Conservation (phyloP, 2,797 vertebrate species). For the Caiman crocodilus region DNA sequence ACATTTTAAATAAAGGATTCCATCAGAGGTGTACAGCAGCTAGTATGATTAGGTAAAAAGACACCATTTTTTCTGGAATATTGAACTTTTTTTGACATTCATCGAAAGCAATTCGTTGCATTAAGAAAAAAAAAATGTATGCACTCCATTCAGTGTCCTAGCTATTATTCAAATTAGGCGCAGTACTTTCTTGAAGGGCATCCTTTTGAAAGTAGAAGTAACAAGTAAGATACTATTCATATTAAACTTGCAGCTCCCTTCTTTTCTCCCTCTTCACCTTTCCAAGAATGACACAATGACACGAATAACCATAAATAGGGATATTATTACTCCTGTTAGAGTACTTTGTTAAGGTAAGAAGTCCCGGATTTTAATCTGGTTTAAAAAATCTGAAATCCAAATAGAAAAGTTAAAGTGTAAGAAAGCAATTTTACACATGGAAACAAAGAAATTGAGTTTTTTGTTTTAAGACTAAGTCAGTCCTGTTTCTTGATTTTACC, state of each 20-base stretch:
- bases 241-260: background rate
- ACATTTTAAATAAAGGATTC: conserved; percentile 29
- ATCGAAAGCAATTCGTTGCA: background rate
- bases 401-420: background rate
- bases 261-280: background rate
- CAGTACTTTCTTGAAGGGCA: background rate
- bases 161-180: background rate
- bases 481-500: background rate
- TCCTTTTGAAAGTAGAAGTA: background rate
- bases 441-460: too few relatives aligned
- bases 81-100: conserved; percentile 11
- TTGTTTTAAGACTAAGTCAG: too few relatives aligned
- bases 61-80: background rate
- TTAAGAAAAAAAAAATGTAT: too few relatives aligned
- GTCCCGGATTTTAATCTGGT: too few relatives aligned
- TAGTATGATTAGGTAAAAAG: background rate
- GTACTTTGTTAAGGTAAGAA: too few relatives aligned
- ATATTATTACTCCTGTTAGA: too few relatives aligned
- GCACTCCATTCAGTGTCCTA: background rate
- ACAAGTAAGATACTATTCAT: background rate
- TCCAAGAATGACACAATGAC: background rate
- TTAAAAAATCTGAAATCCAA: background rate
- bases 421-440: too few relatives aligned
- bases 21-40: background rate
- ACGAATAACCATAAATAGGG: too few relatives aligned